Evolutionary conservation across 2,888 invertebrate species (phyloP), one percentile per base, ranked within the genome.

Genomic region (Lycocerus yunnanus): DNA sequence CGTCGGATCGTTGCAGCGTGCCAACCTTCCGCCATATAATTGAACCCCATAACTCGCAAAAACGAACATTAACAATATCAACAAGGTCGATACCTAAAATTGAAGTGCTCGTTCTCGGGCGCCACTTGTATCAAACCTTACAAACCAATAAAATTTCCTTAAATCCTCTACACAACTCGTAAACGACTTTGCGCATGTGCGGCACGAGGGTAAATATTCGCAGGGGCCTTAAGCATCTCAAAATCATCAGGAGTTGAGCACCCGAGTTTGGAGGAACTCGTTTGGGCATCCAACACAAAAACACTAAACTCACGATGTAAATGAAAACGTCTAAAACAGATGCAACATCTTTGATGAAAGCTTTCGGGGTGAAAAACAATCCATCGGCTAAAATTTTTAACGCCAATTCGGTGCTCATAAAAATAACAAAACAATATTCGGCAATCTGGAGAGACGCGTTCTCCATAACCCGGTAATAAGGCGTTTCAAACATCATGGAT

Each of bases 31-130:
- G 1, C 99, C 99, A 84, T 98, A 98, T 69, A 99, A 89, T 85
- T 99, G 99, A 0, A 99, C 98, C 0, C 99, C 99, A 84, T 98
- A 99, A 84, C 97, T 98, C 66, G 99, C 99, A 87, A 99, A 99
- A 20, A 99, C 97, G 87, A 99, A 99, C 96, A 99, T 98, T 80
- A 99, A 89, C 27, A 99, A 92, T 80, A 99, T 98, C 79, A 99
- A 89, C 69, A 99, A 89, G 0, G 98, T 98, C 0, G 99, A 99
- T 89, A 97, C 95, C 95, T 95, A 87, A 61, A 85, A 86, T 58
- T 24, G 14, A 27, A 43, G 6, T n/a, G n/a, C 43, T 43, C 43
- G 43, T 43, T 43, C n/a, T n/a, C n/a, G 6, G 43, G 43, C n/a
- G n/a, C 43, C 43, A 43, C 43, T n/a, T n/a, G n/a, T n/a, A n/a